Base-by-base conservation (phyloP, 2,113 vertebrate species). In the Pagrus major region DNA sequence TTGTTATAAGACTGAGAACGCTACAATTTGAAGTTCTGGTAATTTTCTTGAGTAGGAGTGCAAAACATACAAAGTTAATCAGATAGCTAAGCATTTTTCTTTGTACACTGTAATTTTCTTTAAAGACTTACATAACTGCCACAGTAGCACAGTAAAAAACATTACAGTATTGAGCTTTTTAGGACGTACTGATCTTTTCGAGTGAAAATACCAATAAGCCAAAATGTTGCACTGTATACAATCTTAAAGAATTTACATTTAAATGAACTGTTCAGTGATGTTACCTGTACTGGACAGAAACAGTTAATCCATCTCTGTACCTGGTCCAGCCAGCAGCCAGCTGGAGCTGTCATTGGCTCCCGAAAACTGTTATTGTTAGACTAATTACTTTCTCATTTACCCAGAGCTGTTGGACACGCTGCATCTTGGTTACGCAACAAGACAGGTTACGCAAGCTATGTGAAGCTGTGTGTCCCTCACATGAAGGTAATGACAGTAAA, bases 281-380 rank as follows among this genome's bases (percentile, higher is more conserved):
- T n/a, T 21, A 5, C 6, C 33, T 8, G 16, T 35, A 27, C 15
- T 69, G n/a, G 16, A 54, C 20, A 14, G 29, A 68, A 9, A 25
- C n/a, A n/a, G n/a, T n/a, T 46, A 18, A 65, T 60, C 41, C 23
- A 42, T 37, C 21, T 33, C 21, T 71, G 29, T 64, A 68, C 49
- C 37, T 63, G 46, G 44, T 81, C 27, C 31, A 66, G 64, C 64
- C 27, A 52, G 68, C 33, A 59, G 47, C 71, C 54, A 75, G 73
- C 68, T 78, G 64, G 46, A 74, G 52, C 51, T 47, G 61, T 41
- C 69, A 67, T 6, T 54, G 20, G 6, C 27, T 44, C 35, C 54
- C 46, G 25, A 60, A 68, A 46, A 35, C 14, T 68, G 27, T 81
- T 68, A 39, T 23, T 51, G 29, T 71, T 55, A n/a, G 20, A 73